These are phyloP conservation scores for Philaenus spumarius DNA, from an alignment of 1,140 invertebrate species.

Conservation along the genomic window DNA sequence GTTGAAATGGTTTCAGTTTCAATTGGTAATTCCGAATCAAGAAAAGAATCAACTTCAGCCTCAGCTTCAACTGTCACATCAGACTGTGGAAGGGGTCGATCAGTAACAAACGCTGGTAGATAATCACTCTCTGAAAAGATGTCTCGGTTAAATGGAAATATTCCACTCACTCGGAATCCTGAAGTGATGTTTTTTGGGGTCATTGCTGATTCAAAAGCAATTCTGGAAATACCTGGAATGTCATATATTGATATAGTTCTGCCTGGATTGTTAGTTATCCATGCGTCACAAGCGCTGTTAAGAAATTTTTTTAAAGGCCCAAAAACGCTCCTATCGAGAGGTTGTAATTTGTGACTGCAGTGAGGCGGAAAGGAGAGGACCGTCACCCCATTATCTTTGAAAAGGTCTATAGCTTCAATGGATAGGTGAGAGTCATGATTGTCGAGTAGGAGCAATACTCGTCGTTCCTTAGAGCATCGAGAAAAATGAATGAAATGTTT, in stretches of 20 bases:
- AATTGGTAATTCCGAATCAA: not conserved
- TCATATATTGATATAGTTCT: slow-evolving; percentile 21
- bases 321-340: slow-evolving; percentile 34
- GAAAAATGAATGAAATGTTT: slow-evolving; percentile 29
- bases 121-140: slow-evolving; percentile 38
- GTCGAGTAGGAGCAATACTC: slow-evolving; percentile 38
- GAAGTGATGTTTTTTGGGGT: not conserved
- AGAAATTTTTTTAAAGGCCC: slow-evolving; percentile 21
- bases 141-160: slow-evolving; percentile 10
- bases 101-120: slow-evolving; percentile 32
- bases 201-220: slow-evolving; percentile 6
- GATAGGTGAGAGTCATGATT: slow-evolving; percentile 36
- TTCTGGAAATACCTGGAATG: slow-evolving; percentile 9
- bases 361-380: slow-evolving; percentile 35
- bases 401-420: slow-evolving; percentile 26
- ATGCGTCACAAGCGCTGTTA: slow-evolving; percentile 6
- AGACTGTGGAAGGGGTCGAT: slow-evolving; percentile 25
- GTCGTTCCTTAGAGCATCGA: slow-evolving; percentile 28
- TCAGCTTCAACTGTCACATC: not conserved
- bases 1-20: not conserved
- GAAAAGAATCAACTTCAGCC: not conserved
- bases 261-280: slow-evolving; percentile 18
- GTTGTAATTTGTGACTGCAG: slow-evolving; percentile 34
- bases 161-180: not conserved
- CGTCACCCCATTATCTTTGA: slow-evolving; percentile 27